phyloP scores from a whole-genome alignment of 2,113 vertebrate genomes.

The Nerophis lumbriciformis region DNA sequence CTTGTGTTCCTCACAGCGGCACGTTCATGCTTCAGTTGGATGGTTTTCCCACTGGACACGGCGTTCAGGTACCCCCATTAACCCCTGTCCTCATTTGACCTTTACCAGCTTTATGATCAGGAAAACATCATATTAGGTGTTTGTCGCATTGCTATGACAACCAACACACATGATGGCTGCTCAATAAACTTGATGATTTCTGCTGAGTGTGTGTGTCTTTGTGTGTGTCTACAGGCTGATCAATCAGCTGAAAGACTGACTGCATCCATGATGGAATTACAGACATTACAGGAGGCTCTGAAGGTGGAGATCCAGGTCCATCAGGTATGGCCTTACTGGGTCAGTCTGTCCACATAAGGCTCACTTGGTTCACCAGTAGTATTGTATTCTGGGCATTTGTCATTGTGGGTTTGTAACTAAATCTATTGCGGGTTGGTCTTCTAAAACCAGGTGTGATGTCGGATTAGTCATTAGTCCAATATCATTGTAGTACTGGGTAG shows the following conservation, averaged over 20 bases:
- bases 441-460: no score
- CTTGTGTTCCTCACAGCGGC: slow-evolving; percentile 42
- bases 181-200: neutral
- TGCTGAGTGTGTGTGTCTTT: slow-evolving; percentile 8
- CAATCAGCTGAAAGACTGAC: slow-evolving; percentile 68
- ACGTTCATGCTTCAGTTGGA: slow-evolving; percentile 73
- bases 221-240: slow-evolving; percentile 62
- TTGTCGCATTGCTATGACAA: slow-evolving; percentile 21
- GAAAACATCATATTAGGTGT: slow-evolving; percentile 7
- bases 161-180: slow-evolving; percentile 5
- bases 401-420: no score
- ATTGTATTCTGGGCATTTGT: no score
- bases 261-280: slow-evolving; percentile 93
- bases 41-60: slow-evolving; percentile 71
- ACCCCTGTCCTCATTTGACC: slow-evolving; percentile 28
- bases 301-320: slow-evolving; percentile 99
- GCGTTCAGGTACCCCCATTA: slow-evolving; percentile 57
- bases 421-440: no score
- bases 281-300: slow-evolving; percentile 97
- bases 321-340: slow-evolving; percentile 74
- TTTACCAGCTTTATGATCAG: slow-evolving; percentile 13
- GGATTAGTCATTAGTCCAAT: no score
- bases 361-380: no score
- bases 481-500: no score
- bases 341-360: neutral